Percentiles rank a stretch among this genome's conserved stretches.
Evolutionary conservation across 2,888 invertebrate genomes (phyloP).

Genomic region (Drosophila seclusa): DNA sequence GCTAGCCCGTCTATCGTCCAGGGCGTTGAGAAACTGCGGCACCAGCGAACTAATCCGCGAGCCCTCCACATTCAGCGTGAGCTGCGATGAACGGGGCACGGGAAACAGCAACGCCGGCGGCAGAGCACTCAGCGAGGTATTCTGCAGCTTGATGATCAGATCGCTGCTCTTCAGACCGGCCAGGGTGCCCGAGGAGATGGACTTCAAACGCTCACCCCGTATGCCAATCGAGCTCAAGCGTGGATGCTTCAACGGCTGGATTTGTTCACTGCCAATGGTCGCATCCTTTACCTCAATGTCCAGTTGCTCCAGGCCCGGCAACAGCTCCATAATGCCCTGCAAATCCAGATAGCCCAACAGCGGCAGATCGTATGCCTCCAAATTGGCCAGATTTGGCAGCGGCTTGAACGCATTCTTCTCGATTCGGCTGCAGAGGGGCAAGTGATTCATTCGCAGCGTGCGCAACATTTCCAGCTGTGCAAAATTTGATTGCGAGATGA

Average conservation of each 20-base stretch:
- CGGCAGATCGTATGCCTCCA: constrained; percentile 91
- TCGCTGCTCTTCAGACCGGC: constrained; percentile 91
- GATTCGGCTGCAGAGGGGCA: constrained; percentile 90
- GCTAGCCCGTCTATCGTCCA: constrained; percentile 93
- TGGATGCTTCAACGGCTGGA: constrained; percentile 92
- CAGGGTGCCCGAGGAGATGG: constrained; percentile 92
- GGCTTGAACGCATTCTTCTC: constrained; percentile 93
- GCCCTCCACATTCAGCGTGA: constrained; percentile 91
- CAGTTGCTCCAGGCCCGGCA: constrained; percentile 90
- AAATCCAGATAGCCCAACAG: constrained; percentile 93
- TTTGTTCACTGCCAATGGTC: constrained; percentile 91
- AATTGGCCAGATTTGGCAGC: constrained; percentile 88
- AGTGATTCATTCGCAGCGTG: constrained; percentile 88
- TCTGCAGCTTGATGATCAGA: constrained; percentile 90
- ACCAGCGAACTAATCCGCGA: constrained; percentile 91
- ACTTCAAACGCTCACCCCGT: constrained; percentile 90
- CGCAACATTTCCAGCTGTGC: constrained; percentile 89
- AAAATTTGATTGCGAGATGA: constrained; percentile 91
- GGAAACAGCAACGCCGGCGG: constrained; percentile 94
- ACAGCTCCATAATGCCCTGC: constrained; percentile 91
- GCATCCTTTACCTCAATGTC: constrained; percentile 95
- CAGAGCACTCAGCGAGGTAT: constrained; percentile 91
- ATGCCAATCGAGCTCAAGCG: constrained; percentile 90
- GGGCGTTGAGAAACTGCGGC: constrained; percentile 91
- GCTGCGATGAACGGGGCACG: constrained; percentile 92